Base-by-base conservation (phyloP, 2,113 vertebrate genomes). In the Callaeas wilsoni region DNA sequence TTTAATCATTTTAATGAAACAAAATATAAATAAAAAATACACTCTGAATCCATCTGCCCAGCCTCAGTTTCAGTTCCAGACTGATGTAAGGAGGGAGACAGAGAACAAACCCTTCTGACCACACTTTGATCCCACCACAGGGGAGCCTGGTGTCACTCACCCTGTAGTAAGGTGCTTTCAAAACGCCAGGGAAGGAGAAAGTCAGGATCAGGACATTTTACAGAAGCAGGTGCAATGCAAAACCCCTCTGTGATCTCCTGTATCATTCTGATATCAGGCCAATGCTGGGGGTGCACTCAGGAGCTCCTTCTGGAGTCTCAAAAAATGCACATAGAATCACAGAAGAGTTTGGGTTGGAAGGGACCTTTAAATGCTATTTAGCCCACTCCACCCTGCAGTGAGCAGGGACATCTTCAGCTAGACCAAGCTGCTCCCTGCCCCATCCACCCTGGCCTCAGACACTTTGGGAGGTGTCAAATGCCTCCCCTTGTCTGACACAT, bases 311-410 rank as follows among this genome's bases (percentile, higher is more conserved):
- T 16, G 30, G 68, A 23, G 70, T 52, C 33, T 55, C 35, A 23
- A n/a, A 79, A 60, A 55, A 59, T 2, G 8, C 10, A 4, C 2
- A 1, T 0, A 41, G 7, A 30, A 32, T 42, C 27, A 35, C 0
- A 25, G 63, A 13, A 23, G 64, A 46, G 64, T n/a, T 25, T 41
- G n/a, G 13, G 64, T 2, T n/a, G 56, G 41, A 77, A 63, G 22
- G 56, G 22, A 50, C 17, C 19, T 70, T 42, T 25, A 25, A 76
- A 27, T 7, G 7, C 18, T 55, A 0, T 33, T 62, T 10, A 33
- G 6, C 23, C 3, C 87, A 60, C 37, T 10, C 26, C 62, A 53
- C 9, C 63, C 21, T 41, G 87, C 14, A 16, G 35, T 4, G 46
- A 59, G 53, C 39, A 75, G 55, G 53, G 21, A 35, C n/a, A 62